Evolutionary conservation across 2,797 vertebrate species (phyloP).

Genomic region (Acrossocheilus fasciatus): DNA sequence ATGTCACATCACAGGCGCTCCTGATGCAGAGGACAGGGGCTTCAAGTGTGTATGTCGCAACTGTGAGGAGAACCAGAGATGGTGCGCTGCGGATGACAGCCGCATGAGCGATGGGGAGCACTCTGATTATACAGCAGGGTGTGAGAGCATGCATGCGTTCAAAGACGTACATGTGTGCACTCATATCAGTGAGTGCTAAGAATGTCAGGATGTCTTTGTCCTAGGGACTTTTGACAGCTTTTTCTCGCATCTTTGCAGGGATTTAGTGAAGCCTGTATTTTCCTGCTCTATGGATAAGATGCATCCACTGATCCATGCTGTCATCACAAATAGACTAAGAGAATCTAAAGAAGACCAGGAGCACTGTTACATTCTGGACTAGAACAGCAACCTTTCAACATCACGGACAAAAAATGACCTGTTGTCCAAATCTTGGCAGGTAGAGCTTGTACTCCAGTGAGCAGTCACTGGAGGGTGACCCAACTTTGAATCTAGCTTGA

Average conservation of each 20-base stretch:
- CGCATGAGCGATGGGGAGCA: conserved; percentile 49
- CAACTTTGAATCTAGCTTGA: neutral
- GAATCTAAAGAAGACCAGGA: conserved; percentile 12
- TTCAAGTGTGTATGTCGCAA: conserved; percentile 41
- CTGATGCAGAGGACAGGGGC: conserved; percentile 30
- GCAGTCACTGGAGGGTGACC: neutral
- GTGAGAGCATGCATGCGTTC: conserved; percentile 34
- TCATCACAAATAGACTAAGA: conserved; percentile 40
- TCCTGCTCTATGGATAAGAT: conserved; percentile 26
- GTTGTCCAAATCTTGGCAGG: neutral
- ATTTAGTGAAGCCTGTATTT: conserved; percentile 30
- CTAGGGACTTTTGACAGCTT: conserved; percentile 41
- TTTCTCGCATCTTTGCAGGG: conserved; percentile 32
- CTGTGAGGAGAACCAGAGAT: conserved; percentile 28
- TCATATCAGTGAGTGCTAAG: conserved; percentile 30
- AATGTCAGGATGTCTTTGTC: conserved; percentile 41
- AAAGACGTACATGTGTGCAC: conserved; percentile 35
- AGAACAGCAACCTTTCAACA: conserved; percentile 4
- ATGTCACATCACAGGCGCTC: conserved; percentile 34
- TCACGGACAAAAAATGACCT: neutral
- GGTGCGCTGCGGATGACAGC: conserved; percentile 27
- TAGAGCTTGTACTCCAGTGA: neutral
- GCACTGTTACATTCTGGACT: neutral
- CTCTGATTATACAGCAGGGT: conserved; percentile 55
- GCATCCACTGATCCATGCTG: conserved; percentile 45